Base-by-base conservation (phyloP, 2,797 vertebrate genomes). In the Pteronotus mesoamericanus region DNA sequence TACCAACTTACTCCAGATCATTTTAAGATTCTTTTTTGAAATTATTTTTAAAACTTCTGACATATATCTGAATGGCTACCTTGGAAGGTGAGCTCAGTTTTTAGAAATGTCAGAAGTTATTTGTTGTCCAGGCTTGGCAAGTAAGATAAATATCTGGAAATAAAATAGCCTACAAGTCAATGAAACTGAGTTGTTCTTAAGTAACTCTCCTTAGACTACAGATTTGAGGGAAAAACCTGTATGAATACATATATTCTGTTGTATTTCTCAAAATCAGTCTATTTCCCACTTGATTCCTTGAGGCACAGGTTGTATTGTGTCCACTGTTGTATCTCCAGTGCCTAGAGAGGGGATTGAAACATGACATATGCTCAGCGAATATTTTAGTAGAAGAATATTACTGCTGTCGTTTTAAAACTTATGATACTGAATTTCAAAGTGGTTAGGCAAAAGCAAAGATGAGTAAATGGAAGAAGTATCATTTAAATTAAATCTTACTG, bases 41-140 rank as follows among this genome's bases (percentile, higher is more conserved):
- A 59, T 66, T 51, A 9, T 32, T n/a, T 84, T 87, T 15, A 69
- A 7, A 79, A 48, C 1, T 34, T 87, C 48, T 93, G 42, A 78
- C 14, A 64, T 34, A 18, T 42, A 69, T 85, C 11, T 55, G 42
- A 94, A 69, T 75, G 64, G 66, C 11, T 55, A 22, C 68, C 22
- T 85, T 74, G 68, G 64, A 74, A 18, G 14, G 55, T 53, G 3
- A 26, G 69, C 57, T 87, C 22, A 59, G 55, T 55, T 74, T 91
- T 88, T 94, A 86, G 48, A 88, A 68, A 21, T 92, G 22, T 86
- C 48, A 66, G 55, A 89, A 86, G 57, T 90, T 66, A 44, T 79
- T 91, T 82, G 24, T 46, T 84, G 32, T 2, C 21, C n/a, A 91
- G 42, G 21, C 2, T 55, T 91, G 34, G 53, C 86, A 87, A 84